Evolutionary conservation across 2,113 vertebrate species (phyloP).

Genomic region (Xenopus laevis): DNA sequence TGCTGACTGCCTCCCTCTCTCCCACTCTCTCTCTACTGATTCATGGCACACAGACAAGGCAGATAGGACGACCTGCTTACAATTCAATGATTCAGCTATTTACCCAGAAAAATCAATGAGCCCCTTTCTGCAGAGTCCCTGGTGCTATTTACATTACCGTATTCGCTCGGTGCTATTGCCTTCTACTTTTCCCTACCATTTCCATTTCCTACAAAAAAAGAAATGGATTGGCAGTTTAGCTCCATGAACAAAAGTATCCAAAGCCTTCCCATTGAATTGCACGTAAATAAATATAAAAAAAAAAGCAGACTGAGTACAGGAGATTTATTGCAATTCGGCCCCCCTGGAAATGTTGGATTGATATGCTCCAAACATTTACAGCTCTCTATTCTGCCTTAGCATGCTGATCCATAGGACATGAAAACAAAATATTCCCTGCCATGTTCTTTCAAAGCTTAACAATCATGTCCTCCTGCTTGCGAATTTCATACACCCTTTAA

Average conservation of each 20-base stretch:
- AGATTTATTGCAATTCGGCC: constrained; percentile 52
- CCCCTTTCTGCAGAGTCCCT: constrained; percentile 32
- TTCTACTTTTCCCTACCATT: not conserved
- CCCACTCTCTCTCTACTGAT: constrained; percentile 64
- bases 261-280: too few relatives aligned
- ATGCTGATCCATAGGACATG: constrained; percentile 65
- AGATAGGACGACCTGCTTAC: too few relatives aligned
- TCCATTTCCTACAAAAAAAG: too few relatives aligned
- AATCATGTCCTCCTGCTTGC: constrained; percentile 66
- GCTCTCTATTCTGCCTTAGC: constrained; percentile 59
- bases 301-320: too few relatives aligned
- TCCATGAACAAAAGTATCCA: too few relatives aligned
- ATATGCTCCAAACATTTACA: constrained; percentile 67
- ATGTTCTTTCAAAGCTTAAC: constrained; percentile 71
- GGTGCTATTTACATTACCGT: not conserved
- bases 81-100: constrained; percentile 1
- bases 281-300: too few relatives aligned
- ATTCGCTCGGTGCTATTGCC: not conserved
- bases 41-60: not conserved
- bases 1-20: constrained; percentile 66
- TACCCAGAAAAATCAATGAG: constrained; percentile 2
- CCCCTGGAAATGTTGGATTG: constrained; percentile 64
- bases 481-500: constrained; percentile 63
- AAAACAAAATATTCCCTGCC: constrained; percentile 72
- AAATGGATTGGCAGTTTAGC: too few relatives aligned